These are phyloP conservation scores for Megalurothrips usitatus DNA, from an alignment of 2,888 invertebrate genomes.

Conservation along the genomic window DNA sequence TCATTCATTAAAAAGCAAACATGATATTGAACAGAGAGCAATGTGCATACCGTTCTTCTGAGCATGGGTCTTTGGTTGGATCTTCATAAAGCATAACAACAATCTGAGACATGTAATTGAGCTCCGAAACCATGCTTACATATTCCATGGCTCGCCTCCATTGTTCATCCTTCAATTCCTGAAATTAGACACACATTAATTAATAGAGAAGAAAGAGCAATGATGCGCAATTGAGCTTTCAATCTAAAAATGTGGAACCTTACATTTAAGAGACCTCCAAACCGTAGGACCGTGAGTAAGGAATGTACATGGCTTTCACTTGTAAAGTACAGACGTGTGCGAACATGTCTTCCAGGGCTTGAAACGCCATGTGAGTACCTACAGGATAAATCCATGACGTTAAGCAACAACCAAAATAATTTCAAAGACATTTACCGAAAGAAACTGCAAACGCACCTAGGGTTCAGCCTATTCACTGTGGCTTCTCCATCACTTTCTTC, in stretches of 20 bases:
- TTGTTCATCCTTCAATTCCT: constrained; percentile 85
- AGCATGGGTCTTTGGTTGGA: constrained; percentile 88
- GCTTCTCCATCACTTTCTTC: constrained; percentile 86
- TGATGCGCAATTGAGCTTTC: too few relatives aligned
- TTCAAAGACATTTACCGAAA: too few relatives aligned
- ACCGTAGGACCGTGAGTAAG: constrained; percentile 87
- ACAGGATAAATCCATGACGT: constrained; percentile 35
- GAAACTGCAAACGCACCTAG: constrained; percentile 56
- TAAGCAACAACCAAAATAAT: not conserved
- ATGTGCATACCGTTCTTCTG: constrained; percentile 60
- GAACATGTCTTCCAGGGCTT: constrained; percentile 94
- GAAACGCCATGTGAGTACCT: constrained; percentile 97
- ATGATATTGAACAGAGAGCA: too few relatives aligned
- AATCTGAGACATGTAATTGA: constrained; percentile 99
- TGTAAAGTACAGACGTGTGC: constrained; percentile 98
- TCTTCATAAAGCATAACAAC: constrained; percentile 99
- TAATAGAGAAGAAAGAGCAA: not conserved
- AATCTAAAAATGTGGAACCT: constrained; percentile 41
- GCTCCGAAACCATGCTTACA: constrained; percentile 92
- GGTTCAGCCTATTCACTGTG: constrained; percentile 92
- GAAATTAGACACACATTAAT: constrained; percentile 29
- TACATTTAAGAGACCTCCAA: constrained; percentile 84
- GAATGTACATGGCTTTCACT: constrained; percentile 99
- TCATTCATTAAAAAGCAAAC: too few relatives aligned
- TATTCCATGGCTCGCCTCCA: constrained; percentile 99